phyloP scores from a whole-genome alignment of 2,113 vertebrate species.

The Malurus melanocephalus region DNA sequence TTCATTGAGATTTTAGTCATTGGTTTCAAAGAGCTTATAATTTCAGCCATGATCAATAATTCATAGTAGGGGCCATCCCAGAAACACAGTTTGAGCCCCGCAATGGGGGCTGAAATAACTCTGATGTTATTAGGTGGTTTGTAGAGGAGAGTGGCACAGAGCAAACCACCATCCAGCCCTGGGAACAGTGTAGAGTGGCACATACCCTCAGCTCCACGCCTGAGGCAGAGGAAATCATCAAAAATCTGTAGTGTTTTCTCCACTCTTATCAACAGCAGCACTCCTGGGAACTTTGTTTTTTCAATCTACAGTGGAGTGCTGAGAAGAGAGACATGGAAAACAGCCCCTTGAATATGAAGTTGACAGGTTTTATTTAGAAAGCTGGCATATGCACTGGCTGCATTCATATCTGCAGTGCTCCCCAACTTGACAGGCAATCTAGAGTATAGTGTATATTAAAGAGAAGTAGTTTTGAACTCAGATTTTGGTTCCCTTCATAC shows the following conservation, averaged over 20 bases:
- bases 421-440: constrained; percentile 47
- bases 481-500: constrained; percentile 23
- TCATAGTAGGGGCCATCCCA: background rate
- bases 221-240: background rate
- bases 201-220: background rate
- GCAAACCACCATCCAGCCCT: accelerated
- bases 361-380: constrained; percentile 69
- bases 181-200: accelerated
- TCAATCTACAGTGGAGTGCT: background rate
- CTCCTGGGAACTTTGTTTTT: background rate
- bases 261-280: background rate
- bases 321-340: constrained; percentile 17
- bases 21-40: background rate
- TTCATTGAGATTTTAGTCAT: background rate
- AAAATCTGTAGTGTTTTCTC: background rate
- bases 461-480: constrained; percentile 12
- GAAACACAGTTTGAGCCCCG: background rate
- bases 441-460: constrained; percentile 5
- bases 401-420: constrained; percentile 35
- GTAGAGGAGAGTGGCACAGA: background rate
- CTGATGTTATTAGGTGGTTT: background rate
- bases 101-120: background rate
- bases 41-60: background rate
- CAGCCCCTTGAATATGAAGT: constrained; percentile 28
- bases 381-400: constrained; percentile 38